These are phyloP conservation scores for Eulithis prunata DNA, from an alignment of 2,888 invertebrate genomes.

Conservation along the genomic window DNA sequence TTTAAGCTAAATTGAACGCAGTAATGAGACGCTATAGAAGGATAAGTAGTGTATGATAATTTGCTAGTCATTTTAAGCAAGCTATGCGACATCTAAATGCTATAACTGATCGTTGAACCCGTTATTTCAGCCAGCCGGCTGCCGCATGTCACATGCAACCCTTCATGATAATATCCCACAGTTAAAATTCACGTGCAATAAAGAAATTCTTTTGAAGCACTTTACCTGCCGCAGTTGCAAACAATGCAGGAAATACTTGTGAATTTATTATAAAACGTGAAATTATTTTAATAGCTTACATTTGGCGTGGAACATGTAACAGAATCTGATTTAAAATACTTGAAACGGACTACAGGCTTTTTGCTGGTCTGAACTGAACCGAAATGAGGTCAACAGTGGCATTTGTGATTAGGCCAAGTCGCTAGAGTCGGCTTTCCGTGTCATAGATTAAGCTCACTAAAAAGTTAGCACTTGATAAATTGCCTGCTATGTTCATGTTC, in stretches of 20 bases:
- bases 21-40: too few relatives aligned
- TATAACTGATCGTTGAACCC: background rate
- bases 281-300: slow-evolving; percentile 27
- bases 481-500: slow-evolving; percentile 19
- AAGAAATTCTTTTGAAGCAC: slow-evolving; percentile 44
- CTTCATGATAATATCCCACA: slow-evolving; percentile 34
- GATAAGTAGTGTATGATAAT: too few relatives aligned
- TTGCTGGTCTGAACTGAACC: slow-evolving; percentile 21
- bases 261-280: slow-evolving; percentile 16
- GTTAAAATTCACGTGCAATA: slow-evolving; percentile 59
- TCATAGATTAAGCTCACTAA: slow-evolving; percentile 33
- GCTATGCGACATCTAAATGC: too few relatives aligned
- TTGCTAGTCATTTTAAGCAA: background rate
- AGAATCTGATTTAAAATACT: slow-evolving; percentile 30
- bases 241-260: slow-evolving; percentile 24
- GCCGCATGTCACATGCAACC: slow-evolving; percentile 49
- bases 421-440: slow-evolving; percentile 33
- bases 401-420: slow-evolving; percentile 36
- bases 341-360: slow-evolving; percentile 28
- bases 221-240: slow-evolving; percentile 24
- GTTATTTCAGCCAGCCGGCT: slow-evolving; percentile 14
- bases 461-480: slow-evolving; percentile 30
- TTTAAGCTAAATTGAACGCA: too few relatives aligned
- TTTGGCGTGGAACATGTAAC: slow-evolving; percentile 15
- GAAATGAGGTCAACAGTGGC: slow-evolving; percentile 35